Conservation (phyloP, 2,888 invertebrate species). For the Venustoraphidia nigricollis region DNA sequence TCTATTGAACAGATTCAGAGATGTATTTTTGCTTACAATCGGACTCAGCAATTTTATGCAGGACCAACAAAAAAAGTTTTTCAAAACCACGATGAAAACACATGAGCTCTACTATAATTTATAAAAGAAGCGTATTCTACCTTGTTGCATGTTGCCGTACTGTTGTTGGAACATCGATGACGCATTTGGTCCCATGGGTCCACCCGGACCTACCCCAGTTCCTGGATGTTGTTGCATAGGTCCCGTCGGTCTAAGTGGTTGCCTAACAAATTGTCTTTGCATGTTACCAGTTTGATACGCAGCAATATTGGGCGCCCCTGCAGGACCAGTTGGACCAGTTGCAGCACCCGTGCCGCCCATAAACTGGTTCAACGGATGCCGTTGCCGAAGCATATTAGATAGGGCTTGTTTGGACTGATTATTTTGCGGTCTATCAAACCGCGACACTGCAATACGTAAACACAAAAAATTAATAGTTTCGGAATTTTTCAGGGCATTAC, state of each 20-base stretch:
- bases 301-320: conserved; percentile 22
- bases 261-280: conserved; percentile 32
- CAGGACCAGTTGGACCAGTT: conserved; percentile 20
- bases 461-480: not conserved
- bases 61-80: too few species aligned
- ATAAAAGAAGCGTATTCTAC: conserved; percentile 12
- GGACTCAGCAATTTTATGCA: too few species aligned
- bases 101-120: too few species aligned
- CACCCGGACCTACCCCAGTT: conserved; percentile 7
- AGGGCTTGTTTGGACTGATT: conserved; percentile 75
- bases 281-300: conserved; percentile 28
- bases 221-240: conserved; percentile 23
- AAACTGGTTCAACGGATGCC: conserved; percentile 46
- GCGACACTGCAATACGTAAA: conserved; percentile 21
- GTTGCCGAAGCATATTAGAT: conserved; percentile 67
- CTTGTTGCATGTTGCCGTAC: conserved; percentile 46
- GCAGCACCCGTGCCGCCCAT: conserved; percentile 24
- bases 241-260: conserved; percentile 22
- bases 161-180: conserved; percentile 42
- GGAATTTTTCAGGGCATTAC: not conserved
- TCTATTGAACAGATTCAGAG: too few species aligned
- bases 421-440: conserved; percentile 34
- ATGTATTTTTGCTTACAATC: too few species aligned
- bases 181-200: conserved; percentile 25
- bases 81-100: too few species aligned